A percentile compares a stretch with the other conserved stretches of the same genome.
Conservation (phyloP, 1,140 invertebrate species). For the Cherax quadricarinatus region DNA sequence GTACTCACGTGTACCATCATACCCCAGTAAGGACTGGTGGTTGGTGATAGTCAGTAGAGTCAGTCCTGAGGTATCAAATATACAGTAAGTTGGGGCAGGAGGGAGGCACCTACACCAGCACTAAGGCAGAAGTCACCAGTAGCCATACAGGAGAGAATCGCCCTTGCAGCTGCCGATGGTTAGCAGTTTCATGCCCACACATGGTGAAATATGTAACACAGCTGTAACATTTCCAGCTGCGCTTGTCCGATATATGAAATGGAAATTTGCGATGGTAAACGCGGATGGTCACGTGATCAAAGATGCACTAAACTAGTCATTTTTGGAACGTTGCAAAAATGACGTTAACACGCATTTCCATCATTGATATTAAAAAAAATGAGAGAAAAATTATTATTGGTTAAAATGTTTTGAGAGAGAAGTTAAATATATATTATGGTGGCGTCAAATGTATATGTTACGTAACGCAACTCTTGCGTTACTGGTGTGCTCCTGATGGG, state of each 20-base stretch:
- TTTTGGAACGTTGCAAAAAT: not conserved
- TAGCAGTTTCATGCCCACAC: constrained; percentile 14
- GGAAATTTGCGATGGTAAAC: constrained; percentile 37
- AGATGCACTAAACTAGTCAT: constrained; percentile 43
- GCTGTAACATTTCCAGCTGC: constrained; percentile 10
- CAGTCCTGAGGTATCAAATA: constrained; percentile 49
- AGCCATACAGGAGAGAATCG: not conserved
- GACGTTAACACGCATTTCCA: not conserved
- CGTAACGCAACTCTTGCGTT: too few relatives aligned
- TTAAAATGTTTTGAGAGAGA: not conserved
- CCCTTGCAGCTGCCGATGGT: not conserved
- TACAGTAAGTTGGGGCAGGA: constrained; percentile 1
- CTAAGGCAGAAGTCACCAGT: not conserved
- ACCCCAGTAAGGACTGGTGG: not conserved
- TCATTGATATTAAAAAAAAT: not conserved
- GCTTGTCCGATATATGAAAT: constrained; percentile 43
- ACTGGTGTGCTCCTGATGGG: too few relatives aligned
- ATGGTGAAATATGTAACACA: constrained; percentile 40
- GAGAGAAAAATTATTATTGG: not conserved
- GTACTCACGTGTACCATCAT: not conserved
- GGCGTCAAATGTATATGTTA: too few relatives aligned
- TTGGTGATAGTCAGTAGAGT: not conserved
- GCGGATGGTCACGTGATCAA: constrained; percentile 4
- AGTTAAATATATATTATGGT: not conserved
- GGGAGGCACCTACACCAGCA: not conserved